These are phyloP conservation scores for Protosalanx chinensis DNA, from an alignment of 2,797 vertebrate genomes.

Conservation along the genomic window DNA sequence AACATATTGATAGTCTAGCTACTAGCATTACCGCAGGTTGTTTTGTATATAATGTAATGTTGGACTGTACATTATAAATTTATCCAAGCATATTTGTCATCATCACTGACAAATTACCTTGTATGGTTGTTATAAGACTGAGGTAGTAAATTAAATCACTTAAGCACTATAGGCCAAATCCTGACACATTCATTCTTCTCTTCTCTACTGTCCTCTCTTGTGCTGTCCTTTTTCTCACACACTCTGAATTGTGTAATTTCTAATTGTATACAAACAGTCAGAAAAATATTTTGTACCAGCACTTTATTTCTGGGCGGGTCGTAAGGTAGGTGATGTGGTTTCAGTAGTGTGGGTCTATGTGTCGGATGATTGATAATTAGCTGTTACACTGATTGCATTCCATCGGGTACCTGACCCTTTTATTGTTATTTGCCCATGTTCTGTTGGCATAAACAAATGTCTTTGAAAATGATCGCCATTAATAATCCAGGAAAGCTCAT, in stretches of 20 bases:
- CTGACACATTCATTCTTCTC: slow-evolving; percentile 46
- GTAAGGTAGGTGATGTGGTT: slow-evolving; percentile 57
- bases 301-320: slow-evolving; percentile 77
- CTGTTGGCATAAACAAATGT: slow-evolving; percentile 45
- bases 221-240: slow-evolving; percentile 36
- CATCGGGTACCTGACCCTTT: slow-evolving; percentile 53
- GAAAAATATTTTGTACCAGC: slow-evolving; percentile 71
- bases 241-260: slow-evolving; percentile 59
- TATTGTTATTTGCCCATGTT: slow-evolving; percentile 40
- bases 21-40: slow-evolving; percentile 71
- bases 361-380: slow-evolving; percentile 54
- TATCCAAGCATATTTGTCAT: slow-evolving; percentile 60
- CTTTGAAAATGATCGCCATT: slow-evolving; percentile 50
- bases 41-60: slow-evolving; percentile 85
- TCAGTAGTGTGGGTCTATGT: slow-evolving; percentile 55
- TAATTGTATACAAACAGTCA: slow-evolving; percentile 31
- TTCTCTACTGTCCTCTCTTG: slow-evolving; percentile 36
- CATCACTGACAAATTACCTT: slow-evolving; percentile 64
- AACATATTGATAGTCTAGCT: slow-evolving; percentile 72
- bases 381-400: slow-evolving; percentile 54
- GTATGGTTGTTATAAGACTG: slow-evolving; percentile 63
- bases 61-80: slow-evolving; percentile 81
- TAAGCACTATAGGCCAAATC: slow-evolving; percentile 62
- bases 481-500: slow-evolving; percentile 54
- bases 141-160: slow-evolving; percentile 54